Evolutionary conservation across 2,113 vertebrate species (phyloP).

Genomic region (Platysteira castanea): DNA sequence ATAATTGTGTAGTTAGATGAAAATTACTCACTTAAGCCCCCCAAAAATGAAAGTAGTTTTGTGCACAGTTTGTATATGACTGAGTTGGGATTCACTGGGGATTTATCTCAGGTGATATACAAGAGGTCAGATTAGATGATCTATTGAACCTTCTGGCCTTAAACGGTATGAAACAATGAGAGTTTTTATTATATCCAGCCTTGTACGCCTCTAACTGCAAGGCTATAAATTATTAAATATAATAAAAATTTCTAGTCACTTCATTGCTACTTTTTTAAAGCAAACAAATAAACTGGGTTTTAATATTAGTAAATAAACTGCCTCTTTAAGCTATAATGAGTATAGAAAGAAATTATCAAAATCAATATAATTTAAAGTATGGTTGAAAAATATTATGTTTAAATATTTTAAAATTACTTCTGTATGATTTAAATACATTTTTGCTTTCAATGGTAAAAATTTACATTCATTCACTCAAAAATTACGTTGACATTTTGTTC

Average conservation of each 20-base stretch:
- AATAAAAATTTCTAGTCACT: neutral
- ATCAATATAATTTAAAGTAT: neutral
- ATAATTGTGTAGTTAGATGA: neutral
- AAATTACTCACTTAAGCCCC: neutral
- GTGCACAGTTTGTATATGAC: neutral
- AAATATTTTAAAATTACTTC: neutral
- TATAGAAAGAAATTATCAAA: neutral
- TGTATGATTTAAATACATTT: neutral
- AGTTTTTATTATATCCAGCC: slow-evolving; percentile 7
- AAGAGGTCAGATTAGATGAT: slow-evolving; percentile 11
- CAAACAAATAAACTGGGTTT: neutral
- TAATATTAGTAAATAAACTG: neutral
- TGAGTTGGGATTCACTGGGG: neutral
- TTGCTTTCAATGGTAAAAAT: neutral
- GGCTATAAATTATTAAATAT: slow-evolving; percentile 19
- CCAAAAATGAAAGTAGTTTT: neutral
- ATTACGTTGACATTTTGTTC: neutral
- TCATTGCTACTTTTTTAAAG: neutral
- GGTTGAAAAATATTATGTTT: neutral
- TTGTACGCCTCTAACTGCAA: neutral
- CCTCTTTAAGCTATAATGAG: neutral
- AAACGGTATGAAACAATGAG: neutral
- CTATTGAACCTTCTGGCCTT: slow-evolving; percentile 14
- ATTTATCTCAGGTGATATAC: neutral
- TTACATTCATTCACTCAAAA: neutral